Evolutionary conservation across 2,797 vertebrate species (phyloP), one percentile per base, ranked within the genome.

Genomic region (Dryobates pubescens): DNA sequence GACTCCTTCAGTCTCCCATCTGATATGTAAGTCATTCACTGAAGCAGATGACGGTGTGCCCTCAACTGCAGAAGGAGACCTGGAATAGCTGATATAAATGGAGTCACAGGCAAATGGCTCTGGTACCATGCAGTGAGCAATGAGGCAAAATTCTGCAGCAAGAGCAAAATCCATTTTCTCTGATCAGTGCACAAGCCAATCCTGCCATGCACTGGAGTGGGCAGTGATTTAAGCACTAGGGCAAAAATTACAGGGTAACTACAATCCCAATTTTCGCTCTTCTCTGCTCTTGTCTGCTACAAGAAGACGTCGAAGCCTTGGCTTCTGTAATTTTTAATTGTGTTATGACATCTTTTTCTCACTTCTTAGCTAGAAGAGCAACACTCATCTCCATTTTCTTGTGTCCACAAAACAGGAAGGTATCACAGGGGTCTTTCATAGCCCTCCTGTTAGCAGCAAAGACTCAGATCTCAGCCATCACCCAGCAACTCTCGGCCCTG

Each of bases 71-170:
- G 94, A 95, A 96, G 95, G 95, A 11, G 87, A 89, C 77, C 74
- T 74, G 87, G 77, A 93, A 93, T 51, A 82, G 93, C 80, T 88
- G 65, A 64, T 62, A 82, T 17, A 93, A 95, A 82, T 45, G 86
- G 83, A 95, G 89, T 82, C 89, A 94, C 93, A 96, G 93, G 93
- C 92, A 95, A 96, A 95, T 80, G 90, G 93, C 96, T 94, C 96
- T 61, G 43, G 77, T 57, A 54, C 64, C 71, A 49, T 3, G 1
- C 77, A 79, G 64, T 18, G 56, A 92, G 83, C 87, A 90, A 73
- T 67, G 36, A 63, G 49, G 85, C 59, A 90, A 92, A 82, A 94
- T 92, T 88, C 4, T 93, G 81, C 84, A 79, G 91, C 47, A 81
- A 77, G 68, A 83, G 62, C 58, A 86, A 92, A 92, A 90, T 88